These are phyloP conservation scores for Cynopterus sphinx DNA, from an alignment of 2,797 vertebrate species.

Conservation along the genomic window DNA sequence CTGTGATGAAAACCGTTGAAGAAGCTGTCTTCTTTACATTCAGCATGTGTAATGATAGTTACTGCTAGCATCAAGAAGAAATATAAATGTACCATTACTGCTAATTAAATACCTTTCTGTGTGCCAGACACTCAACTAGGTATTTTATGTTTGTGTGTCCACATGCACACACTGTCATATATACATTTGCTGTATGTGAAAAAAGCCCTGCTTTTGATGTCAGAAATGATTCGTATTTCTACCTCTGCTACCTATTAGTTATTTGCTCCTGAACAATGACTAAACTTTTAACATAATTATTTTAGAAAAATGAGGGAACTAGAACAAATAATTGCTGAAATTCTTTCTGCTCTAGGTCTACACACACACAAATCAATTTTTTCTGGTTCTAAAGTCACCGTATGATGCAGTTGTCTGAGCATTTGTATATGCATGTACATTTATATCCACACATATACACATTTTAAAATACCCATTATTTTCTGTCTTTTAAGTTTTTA, in stretches of 20 bases:
- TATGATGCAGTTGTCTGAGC: neutral
- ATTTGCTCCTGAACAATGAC: neutral
- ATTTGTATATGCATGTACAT: neutral
- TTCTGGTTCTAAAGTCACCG: neutral
- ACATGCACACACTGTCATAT: neutral
- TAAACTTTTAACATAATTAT: neutral
- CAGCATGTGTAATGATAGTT: neutral
- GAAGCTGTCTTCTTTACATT: neutral
- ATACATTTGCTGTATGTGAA: neutral
- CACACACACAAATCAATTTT: neutral
- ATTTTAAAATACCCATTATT: slow-evolving; percentile 18
- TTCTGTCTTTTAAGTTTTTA: neutral
- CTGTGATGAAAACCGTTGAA: neutral
- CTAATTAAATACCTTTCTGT: neutral
- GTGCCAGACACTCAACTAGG: neutral
- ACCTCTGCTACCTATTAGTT: neutral
- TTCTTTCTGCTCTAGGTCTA: neutral
- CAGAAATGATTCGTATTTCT: neutral
- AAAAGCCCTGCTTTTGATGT: neutral
- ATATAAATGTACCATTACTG: neutral
- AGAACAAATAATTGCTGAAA: neutral
- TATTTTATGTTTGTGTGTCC: neutral
- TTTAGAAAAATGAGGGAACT: neutral
- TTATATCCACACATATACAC: neutral
- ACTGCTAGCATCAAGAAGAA: neutral